Conservation (phyloP, 2,888 invertebrate species). For the Perithous albicinctus region DNA sequence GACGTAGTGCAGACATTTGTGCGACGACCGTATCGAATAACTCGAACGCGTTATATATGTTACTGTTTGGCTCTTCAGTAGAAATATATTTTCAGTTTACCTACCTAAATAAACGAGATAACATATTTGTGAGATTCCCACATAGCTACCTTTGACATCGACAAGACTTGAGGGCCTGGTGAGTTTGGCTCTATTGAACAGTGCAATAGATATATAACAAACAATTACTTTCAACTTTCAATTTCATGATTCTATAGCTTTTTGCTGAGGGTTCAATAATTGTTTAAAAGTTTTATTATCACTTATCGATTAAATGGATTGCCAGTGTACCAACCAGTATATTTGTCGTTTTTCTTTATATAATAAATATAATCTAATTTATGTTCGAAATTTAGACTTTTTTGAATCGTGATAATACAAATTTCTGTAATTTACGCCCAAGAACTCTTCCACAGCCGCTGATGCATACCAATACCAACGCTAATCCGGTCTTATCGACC, state of each 20-base stretch:
- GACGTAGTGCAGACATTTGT: slow-evolving; percentile 33
- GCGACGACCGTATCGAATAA: slow-evolving; percentile 64
- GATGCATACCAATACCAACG: slow-evolving; percentile 69
- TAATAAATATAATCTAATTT: not conserved
- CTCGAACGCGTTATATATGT: slow-evolving; percentile 63
- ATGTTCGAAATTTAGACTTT: not conserved
- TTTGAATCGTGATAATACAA: not conserved
- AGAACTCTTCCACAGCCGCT: slow-evolving; percentile 10
- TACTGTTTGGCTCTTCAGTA: slow-evolving; percentile 30
- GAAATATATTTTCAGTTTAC: slow-evolving; percentile 23
- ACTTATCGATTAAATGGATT: not conserved
- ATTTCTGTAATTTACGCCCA: slow-evolving; percentile 2
- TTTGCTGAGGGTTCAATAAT: no score
- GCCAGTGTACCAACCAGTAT: no score
- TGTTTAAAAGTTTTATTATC: not conserved
- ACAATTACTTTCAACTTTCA: no score
- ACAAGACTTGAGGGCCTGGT: slow-evolving; percentile 50
- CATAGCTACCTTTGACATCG: slow-evolving; percentile 39
- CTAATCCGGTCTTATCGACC: slow-evolving; percentile 73
- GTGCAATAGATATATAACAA: not conserved
- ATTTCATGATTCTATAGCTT: no score
- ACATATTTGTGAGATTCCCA: slow-evolving; percentile 52
- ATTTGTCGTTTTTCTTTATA: not conserved
- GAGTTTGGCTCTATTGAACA: slow-evolving; percentile 46
- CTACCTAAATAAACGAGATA: slow-evolving; percentile 45